Base-by-base conservation (phyloP, 2,888 invertebrate genomes). In the Neoscelio sp. region DNA sequence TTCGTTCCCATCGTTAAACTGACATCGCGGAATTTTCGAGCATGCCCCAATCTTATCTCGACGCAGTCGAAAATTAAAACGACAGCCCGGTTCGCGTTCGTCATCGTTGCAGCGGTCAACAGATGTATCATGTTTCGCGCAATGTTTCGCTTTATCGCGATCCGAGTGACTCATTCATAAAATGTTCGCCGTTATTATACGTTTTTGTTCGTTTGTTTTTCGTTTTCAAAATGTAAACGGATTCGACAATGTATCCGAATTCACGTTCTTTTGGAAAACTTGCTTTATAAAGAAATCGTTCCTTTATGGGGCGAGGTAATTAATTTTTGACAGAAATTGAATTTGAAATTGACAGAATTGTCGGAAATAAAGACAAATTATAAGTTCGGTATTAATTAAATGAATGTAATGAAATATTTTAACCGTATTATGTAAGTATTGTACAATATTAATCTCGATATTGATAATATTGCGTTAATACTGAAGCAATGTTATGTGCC, bases 11-110 rank as follows among this genome's bases (percentile, higher is more conserved):
- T 54, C 70, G 76, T n/a, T n/a, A 54, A 17, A 40, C 67, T 70
- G 82, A 68, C 76, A 78, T 46, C 44, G 18, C 68, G 58, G 56
- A 60, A 75, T 23, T 76, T 80, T 78, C 65, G 80, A 80, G 78
- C 81, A 83, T 80, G 82, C 81, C 26, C 48, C 26, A 48, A 48
- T 12, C 28, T 44, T 44, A 44, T 44, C 44, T 60, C 74, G 44
- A 42, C 13, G 13, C 12, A 38, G 20, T 42, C 67, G 52, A 64
- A 67, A 67, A 75, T 26, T 50, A 26, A 75, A 30, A 17, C 40
- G 15, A 54, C 60, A 48, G 48, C 35, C 48, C 46, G 35, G 54
- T 12, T 48, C 44, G 12, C 23, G 58, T 56, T 68, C 76, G 68
- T 76, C 76, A 68, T 46, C 67, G 42, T n/a, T n/a, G n/a, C n/a